phyloP scores from a whole-genome alignment of 35 echinoderm and acorn worm species.

The Hemicentrotus pulcherrimus region DNA sequence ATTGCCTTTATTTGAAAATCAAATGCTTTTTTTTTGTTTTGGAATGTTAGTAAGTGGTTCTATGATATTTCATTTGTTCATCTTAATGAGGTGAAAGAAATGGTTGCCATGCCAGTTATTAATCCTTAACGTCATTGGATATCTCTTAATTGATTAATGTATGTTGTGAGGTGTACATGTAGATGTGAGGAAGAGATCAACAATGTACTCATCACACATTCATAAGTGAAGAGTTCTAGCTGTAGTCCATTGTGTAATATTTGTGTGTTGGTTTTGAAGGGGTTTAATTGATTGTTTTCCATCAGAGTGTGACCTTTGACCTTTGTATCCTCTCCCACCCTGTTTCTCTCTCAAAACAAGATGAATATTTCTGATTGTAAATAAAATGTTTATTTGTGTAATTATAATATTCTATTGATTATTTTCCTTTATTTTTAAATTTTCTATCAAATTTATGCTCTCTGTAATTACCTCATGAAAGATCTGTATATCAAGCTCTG shows the following conservation, averaged over 20 bases:
- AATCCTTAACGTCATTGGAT: neutral
- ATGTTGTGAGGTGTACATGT: neutral
- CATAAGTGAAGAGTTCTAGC: neutral
- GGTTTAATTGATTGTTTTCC: slow-evolving; percentile 23
- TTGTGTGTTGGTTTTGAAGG: neutral
- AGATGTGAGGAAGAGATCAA: neutral
- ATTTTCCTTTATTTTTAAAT: slow-evolving; percentile 36
- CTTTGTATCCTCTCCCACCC: neutral
- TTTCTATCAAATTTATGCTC: slow-evolving; percentile 40
- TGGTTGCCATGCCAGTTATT: neutral
- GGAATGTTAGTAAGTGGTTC: neutral
- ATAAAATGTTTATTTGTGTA: slow-evolving; percentile 22
- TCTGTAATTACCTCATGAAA: slow-evolving; percentile 43
- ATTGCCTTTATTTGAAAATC: slow-evolving; percentile 11
- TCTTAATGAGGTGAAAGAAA: neutral
- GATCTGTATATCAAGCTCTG: slow-evolving; percentile 23
- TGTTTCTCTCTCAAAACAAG: neutral
- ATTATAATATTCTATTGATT: slow-evolving; percentile 28
- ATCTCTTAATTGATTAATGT: neutral
- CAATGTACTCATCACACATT: neutral
- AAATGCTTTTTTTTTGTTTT: slow-evolving; percentile 17
- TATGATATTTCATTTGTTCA: neutral
- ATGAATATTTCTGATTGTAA: slow-evolving; percentile 23
- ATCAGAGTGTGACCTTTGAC: neutral
- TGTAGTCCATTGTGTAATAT: slow-evolving; percentile 1